Evolutionary conservation across 2,113 vertebrate species (phyloP), one percentile per base, ranked within the genome.

Genomic region (Pimephales promelas): DNA sequence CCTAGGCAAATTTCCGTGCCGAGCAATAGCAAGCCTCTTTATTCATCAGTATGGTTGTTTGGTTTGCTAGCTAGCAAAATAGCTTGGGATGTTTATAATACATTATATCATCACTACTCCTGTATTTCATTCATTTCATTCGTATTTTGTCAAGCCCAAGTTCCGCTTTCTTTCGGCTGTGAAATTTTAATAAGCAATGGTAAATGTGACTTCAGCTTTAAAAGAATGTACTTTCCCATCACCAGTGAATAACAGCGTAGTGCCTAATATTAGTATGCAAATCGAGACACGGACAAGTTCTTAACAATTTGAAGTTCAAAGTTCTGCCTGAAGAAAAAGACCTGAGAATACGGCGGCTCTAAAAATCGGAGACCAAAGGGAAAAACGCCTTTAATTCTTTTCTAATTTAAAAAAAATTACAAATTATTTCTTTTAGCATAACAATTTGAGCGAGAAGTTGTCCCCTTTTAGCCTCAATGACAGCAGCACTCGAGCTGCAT

Each of bases 261-360:
- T 61, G 57, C 10, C 5, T 43, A 45, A 13, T 71, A 45, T 71
- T 72, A 45, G 40, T 72, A 72, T 72, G 68, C 68, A 45, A 72
- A 72, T 72, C 45, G 40, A 2, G 36, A 71, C 40, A 43, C 36
- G 1, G 64, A 4, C 10, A 72, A 24, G n/a, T 72, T 45, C 40
- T 3, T 45, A 45, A 45, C 40, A 72, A n/a, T 72, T 24, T 45
- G n/a, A 13, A 45, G 68, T 45, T 71, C 68, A 45, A 72, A 72
- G 68, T 72, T 72, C 40, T 47, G 68, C 40, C 68, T 72, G 68
- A 72, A 72, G 68, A 72, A 45, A 71, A 45, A 72, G 36, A 45
- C 68, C 68, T 45, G 40, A 72, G 24, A 72, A 72, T 14, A 72
- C 68, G 7, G 68, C n/a, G 10, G 31, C 31, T 68, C 31, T 18